Base-by-base conservation (phyloP, 1,140 invertebrate genomes). In the Brachionus angularis region DNA sequence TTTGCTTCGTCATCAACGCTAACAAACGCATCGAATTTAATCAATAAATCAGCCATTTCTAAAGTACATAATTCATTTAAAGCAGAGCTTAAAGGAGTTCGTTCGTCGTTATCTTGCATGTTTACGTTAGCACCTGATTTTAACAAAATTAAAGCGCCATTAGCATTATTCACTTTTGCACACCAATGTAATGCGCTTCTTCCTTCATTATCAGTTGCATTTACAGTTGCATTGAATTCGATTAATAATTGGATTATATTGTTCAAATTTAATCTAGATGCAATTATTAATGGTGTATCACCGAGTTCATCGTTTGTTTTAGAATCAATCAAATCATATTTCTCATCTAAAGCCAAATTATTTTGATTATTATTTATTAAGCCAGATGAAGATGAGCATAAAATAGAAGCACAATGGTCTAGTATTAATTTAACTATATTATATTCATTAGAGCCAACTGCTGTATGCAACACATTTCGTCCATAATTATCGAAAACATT, bases 91-190 rank as follows among this genome's bases (percentile, higher is more conserved):
- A 67, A 21, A 14, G 62, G 62, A 0, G 62, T 67, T 23, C 47
- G 46, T 29, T 67, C 62, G 25, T 67, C 62, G n/a, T 67, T 67
- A 27, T 67, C 62, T 27, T 67, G 62, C 62, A 67, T 67, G 42
- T 67, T 67, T 18, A 67, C 62, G 27, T 67, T 67, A 33, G 62
- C 62, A 14, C 62, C 62, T n/a, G 62, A 18, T 46, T 67, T 46
- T 5, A 67, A 27, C 16, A 67, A 16, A 46, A 47, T 47, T 5
- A 25, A 33, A 1, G 62, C 62, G 0, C 23, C 62, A 10, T n/a
- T n/a, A 18, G 21, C 42, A 47, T 67, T 67, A 42, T 67, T 67
- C 5, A 67, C 62, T 29, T 67, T 67, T 10, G 62, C 62, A 42
- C 62, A 67, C 62, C 62, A 67, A 36, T 67, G 62, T 5, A 67